A percentile compares a stretch with the other conserved stretches of the same genome.
These are phyloP conservation scores for Zaprionus lachaisei DNA, from an alignment of 1,140 invertebrate species.

Conservation along the genomic window DNA sequence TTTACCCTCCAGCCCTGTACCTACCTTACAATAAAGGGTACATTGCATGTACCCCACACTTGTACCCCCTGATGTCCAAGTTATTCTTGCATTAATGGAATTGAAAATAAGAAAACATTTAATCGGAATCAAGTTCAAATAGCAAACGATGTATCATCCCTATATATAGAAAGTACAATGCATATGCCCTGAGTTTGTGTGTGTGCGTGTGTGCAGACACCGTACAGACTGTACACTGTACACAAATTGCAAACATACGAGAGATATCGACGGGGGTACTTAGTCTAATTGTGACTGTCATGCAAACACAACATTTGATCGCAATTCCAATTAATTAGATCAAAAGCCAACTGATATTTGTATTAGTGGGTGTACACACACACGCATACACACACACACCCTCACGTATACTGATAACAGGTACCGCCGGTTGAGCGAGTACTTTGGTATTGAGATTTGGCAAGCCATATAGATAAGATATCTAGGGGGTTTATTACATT, in stretches of 20 bases:
- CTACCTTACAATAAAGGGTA: not conserved
- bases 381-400: not conserved
- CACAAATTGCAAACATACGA: not conserved
- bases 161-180: not conserved
- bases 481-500: constrained; percentile 20
- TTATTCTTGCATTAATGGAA: not conserved
- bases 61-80: not conserved
- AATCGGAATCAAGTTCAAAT: not conserved
- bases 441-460: constrained; percentile 14
- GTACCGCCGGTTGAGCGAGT: not conserved
- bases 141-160: not conserved
- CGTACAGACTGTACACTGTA: not conserved
- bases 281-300: constrained; percentile 44
- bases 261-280: constrained; percentile 12
- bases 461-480: constrained; percentile 15
- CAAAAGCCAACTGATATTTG: constrained; percentile 6
- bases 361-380: not conserved
- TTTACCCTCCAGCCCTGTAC: not conserved
- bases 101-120: not conserved
- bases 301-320: constrained; percentile 42
- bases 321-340: constrained; percentile 40
- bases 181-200: too few species aligned
- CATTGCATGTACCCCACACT: not conserved
- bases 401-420: not conserved
- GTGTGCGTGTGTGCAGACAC: not conserved